A percentile compares a stretch with the other conserved stretches of the same genome.
Conservation (phyloP, 1,140 invertebrate genomes). For the Platyura marginata region DNA sequence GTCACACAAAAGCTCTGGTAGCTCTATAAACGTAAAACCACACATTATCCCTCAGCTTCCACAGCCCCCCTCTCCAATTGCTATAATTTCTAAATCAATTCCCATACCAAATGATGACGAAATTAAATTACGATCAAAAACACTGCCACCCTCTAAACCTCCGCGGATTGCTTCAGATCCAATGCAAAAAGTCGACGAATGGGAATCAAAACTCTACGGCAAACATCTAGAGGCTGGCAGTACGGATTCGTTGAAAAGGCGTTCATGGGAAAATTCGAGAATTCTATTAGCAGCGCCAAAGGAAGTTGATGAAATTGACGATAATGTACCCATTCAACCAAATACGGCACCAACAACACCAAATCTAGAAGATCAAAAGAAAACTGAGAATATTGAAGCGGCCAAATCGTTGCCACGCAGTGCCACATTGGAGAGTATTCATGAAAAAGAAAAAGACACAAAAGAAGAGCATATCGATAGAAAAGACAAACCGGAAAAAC, state of each 20-base stretch:
- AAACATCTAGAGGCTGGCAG: constrained; percentile 27
- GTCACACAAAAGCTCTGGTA: constrained; percentile 72
- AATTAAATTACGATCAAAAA: constrained; percentile 3
- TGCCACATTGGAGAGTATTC: background rate
- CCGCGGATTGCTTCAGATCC: constrained; percentile 18
- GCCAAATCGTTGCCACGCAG: constrained; percentile 2
- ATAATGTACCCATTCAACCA: constrained; percentile 1
- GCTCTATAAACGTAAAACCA: constrained; percentile 45
- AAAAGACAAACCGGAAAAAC: constrained; percentile 23
- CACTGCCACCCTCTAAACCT: constrained; percentile 15
- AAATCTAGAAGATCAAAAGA: background rate
- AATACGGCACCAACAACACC: background rate
- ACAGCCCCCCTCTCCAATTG: constrained; percentile 30
- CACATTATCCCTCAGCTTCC: background rate
- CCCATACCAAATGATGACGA: background rate
- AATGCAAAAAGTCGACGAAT: constrained; percentile 44
- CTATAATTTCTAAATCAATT: background rate
- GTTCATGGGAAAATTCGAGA: constrained; percentile 17
- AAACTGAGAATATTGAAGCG: background rate
- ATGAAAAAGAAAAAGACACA: background rate
- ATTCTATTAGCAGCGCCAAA: constrained; percentile 13
- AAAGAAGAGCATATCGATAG: constrained; percentile 11
- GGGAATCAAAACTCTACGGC: constrained; percentile 64
- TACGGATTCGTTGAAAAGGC: constrained; percentile 19
- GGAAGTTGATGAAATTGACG: constrained; percentile 1